Percentiles rank a stretch among this genome's conserved stretches.
Conservation (phyloP, 1,140 invertebrate species). For the Bilobella aurantiaca region DNA sequence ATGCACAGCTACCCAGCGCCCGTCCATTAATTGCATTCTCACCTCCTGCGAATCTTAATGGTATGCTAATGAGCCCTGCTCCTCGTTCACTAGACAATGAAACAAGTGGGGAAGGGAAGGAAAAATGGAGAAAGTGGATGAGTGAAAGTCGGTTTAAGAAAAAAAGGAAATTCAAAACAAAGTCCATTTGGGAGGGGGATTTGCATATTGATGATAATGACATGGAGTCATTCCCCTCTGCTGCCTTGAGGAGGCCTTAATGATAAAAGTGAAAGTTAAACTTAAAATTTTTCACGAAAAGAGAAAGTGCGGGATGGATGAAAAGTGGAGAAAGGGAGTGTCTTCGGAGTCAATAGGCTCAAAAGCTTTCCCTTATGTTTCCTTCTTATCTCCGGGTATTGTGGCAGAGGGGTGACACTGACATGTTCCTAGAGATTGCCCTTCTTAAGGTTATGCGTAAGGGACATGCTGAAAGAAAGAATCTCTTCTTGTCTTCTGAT, state of each 20-base stretch:
- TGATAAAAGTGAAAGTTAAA: neutral
- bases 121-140: neutral
- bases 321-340: neutral
- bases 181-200: neutral
- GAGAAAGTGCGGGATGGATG: neutral
- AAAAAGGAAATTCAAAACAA: neutral
- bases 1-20: slow-evolving; percentile 26
- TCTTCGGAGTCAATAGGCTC: neutral
- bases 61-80: slow-evolving; percentile 12
- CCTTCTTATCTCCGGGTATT: neutral
- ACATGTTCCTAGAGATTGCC: too few relatives aligned
- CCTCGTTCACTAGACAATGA: neutral
- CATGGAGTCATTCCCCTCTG: neutral
- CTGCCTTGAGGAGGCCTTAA: neutral
- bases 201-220: slow-evolving; percentile 7
- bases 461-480: neutral
- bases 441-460: too few relatives aligned
- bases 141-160: neutral
- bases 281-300: neutral
- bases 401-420: too few relatives aligned
- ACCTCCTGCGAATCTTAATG: slow-evolving; percentile 29
- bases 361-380: neutral
- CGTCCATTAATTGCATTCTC: slow-evolving; percentile 31
- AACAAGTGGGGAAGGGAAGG: neutral
- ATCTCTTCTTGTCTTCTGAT: slow-evolving; percentile 12